A percentile compares a stretch with the other conserved stretches of the same genome.
Conservation (phyloP, 2,888 invertebrate species). For the Homarus gammarus region DNA sequence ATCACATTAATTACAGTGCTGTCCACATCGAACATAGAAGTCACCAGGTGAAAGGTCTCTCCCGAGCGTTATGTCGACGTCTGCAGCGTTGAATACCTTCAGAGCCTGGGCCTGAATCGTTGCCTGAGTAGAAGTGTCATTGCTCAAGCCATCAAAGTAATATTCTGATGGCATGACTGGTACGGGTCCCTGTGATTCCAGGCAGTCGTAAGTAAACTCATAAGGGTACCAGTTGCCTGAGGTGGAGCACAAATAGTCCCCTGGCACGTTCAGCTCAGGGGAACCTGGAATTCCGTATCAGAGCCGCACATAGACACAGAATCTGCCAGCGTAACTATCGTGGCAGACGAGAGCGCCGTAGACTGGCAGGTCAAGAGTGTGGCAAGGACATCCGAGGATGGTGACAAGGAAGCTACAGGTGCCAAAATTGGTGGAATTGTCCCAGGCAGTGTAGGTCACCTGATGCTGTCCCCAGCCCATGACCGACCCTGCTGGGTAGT, state of each 20-base stretch:
- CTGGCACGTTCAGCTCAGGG: slow-evolving; percentile 25
- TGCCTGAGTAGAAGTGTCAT: slow-evolving; percentile 18
- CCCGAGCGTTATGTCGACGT: slow-evolving; percentile 19
- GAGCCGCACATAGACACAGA: no score
- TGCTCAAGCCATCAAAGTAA: slow-evolving; percentile 18
- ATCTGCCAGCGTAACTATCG: slow-evolving; percentile 33
- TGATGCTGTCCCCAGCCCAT: slow-evolving; percentile 29
- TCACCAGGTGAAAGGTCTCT: slow-evolving; percentile 1
- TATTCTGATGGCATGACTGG: background rate
- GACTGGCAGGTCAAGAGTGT: background rate
- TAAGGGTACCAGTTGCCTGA: slow-evolving; percentile 41
- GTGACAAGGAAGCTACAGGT: slow-evolving; percentile 27
- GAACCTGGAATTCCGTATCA: slow-evolving; percentile 31
- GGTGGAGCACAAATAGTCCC: slow-evolving; percentile 43
- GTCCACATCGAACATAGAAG: slow-evolving; percentile 24
- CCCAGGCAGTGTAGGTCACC: slow-evolving; percentile 32
- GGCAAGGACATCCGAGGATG: slow-evolving; percentile 21
- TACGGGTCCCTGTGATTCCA: background rate
- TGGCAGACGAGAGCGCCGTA: slow-evolving; percentile 24
- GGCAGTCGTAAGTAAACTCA: slow-evolving; percentile 34
- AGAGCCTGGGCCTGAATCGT: slow-evolving; percentile 13
- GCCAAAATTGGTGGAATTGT: slow-evolving; percentile 36
- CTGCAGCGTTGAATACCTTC: background rate
- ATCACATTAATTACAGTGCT: no score
- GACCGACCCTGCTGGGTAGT: background rate